Evolutionary conservation across 1,140 invertebrate species (phyloP).

Genomic region (Acromyrmex charruanus): DNA sequence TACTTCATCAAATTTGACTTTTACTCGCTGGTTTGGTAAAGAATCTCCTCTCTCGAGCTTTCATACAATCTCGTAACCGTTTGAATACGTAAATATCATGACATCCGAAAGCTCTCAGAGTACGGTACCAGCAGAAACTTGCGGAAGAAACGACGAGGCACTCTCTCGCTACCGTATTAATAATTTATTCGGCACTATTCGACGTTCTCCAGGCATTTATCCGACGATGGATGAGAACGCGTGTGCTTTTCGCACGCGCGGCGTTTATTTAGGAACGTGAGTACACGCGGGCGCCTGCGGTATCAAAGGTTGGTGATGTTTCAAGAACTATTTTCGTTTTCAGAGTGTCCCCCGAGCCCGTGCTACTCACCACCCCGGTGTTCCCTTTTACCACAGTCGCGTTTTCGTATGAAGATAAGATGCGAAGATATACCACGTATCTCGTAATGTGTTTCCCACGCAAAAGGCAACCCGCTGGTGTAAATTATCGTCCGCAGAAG

Average conservation of each 20-base stretch:
- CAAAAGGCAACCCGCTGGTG: conserved; percentile 7
- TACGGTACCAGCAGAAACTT: neutral
- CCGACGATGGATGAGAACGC: conserved; percentile 20
- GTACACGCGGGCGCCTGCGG: conserved; percentile 29
- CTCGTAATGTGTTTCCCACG: conserved; percentile 42
- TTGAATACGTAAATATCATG: conserved; percentile 42
- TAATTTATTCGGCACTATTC: conserved; percentile 51
- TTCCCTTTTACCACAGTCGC: conserved; percentile 10
- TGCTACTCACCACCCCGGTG: neutral
- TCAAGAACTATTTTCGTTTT: conserved; percentile 81
- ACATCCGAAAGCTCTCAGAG: conserved; percentile 36
- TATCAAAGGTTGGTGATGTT: conserved; percentile 79
- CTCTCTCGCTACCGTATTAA: conserved; percentile 23
- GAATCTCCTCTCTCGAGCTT: conserved; percentile 12
- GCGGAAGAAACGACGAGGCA: neutral
- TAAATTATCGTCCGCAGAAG: conserved; percentile 25
- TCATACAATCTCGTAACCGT: conserved; percentile 15
- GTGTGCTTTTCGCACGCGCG: conserved; percentile 52
- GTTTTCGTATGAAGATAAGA: conserved; percentile 38
- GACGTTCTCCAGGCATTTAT: conserved; percentile 28
- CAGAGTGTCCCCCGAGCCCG: conserved; percentile 59
- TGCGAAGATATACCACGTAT: conserved; percentile 50
- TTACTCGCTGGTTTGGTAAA: neutral
- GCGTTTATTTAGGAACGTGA: conserved; percentile 73
- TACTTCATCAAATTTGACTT: neutral